Evolutionary conservation across 2,888 invertebrate species (phyloP).

Genomic region (Cryptus viduatorius): DNA sequence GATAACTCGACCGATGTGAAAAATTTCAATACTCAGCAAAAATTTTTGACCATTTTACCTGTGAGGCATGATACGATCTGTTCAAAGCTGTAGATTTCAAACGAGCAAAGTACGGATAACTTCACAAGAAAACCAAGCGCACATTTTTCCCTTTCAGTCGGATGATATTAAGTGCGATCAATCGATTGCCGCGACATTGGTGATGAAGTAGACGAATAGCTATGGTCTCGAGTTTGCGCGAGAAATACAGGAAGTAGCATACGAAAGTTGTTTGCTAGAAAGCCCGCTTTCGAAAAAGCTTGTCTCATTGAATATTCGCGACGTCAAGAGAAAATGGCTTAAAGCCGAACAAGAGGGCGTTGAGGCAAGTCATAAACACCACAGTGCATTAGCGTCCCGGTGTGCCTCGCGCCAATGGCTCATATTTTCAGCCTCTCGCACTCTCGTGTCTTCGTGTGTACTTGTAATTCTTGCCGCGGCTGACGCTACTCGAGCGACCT

Average conservation of each 20-base stretch:
- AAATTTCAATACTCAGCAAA: too few species aligned
- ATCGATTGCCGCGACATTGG: not conserved
- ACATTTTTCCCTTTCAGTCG: too few species aligned
- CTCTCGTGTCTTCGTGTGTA: slow-evolving; percentile 19
- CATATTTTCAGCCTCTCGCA: slow-evolving; percentile 37
- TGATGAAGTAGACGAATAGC: not conserved
- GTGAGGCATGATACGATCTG: too few species aligned
- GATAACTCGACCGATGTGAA: too few species aligned
- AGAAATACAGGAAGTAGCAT: slow-evolving; percentile 2
- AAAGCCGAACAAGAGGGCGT: slow-evolving; percentile 24
- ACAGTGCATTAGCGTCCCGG: slow-evolving; percentile 35
- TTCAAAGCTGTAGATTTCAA: too few species aligned
- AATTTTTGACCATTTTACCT: too few species aligned
- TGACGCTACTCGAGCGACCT: slow-evolving; percentile 54
- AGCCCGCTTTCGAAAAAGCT: slow-evolving; percentile 7
- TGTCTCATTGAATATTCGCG: slow-evolving; percentile 31
- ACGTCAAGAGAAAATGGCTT: slow-evolving; percentile 25
- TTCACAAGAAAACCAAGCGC: too few species aligned
- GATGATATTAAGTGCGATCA: too few species aligned
- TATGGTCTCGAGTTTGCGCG: slow-evolving; percentile 5
- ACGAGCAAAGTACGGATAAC: too few species aligned
- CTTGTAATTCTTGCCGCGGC: slow-evolving; percentile 31
- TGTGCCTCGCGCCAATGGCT: slow-evolving; percentile 50
- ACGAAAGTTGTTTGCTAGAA: slow-evolving; percentile 10
- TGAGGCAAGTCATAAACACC: slow-evolving; percentile 13